Evolutionary conservation across 2,888 invertebrate species (phyloP), one percentile per base, ranked within the genome.

Genomic region (Perizoma affinitatum): DNA sequence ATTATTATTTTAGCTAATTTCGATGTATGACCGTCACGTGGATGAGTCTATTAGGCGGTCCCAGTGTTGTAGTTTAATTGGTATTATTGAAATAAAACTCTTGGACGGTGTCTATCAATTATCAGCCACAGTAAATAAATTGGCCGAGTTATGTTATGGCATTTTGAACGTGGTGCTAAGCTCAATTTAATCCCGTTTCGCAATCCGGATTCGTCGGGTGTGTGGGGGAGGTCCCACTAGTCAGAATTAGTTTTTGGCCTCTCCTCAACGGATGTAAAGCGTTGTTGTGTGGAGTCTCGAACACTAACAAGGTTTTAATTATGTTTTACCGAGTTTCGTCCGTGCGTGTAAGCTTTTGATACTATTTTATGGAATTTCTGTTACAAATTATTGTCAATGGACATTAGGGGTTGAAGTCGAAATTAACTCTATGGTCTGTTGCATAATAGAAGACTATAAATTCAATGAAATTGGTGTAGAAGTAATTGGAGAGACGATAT

Each of bases 221-320:
- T 54, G 58, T 38, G 53, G 67, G 71, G 49, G 69, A 68, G 65
- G 71, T 62, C 67, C 72, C 64, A 61, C 65, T 62, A 68, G 58
- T 81, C 78, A 67, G 76, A 86, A 85, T 86, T 88, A 86, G 85
- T 88, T 88, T 88, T 84, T 82, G 82, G 86, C 73, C 78, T 77
- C 81, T 77, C 78, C 80, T 79, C 75, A 63, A 70, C 75, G 76
- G 75, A 78, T 78, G 81, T 80, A 78, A 79, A 82, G 78, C 78
- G 80, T 80, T 82, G 79, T 83, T 84, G 81, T 79, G 73, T 75
- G 69, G 75, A 63, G 57, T 76, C 76, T 73, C 79, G 72, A 73
- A 76, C 80, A 76, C 80, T 82, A 85, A 86, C 85, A 84, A 82
- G 82, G 73, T 83, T 84, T 86, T 86, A 86, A 88, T 88, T 86